These are phyloP conservation scores for Acanthurus lineatus DNA, from an alignment of 2,797 vertebrate species.

Conservation along the genomic window DNA sequence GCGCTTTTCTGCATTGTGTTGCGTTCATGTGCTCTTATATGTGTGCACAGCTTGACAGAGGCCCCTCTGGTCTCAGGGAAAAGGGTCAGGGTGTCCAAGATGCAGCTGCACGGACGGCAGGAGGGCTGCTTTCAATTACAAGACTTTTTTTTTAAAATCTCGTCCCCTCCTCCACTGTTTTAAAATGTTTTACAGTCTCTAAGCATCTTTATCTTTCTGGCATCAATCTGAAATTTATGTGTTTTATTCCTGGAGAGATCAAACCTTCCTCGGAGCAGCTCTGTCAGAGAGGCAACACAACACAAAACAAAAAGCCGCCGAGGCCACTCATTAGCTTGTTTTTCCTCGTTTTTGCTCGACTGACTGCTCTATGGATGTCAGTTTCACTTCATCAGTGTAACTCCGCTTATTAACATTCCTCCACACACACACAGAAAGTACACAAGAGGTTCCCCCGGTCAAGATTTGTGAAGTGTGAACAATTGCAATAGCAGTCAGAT, in stretches of 20 bases:
- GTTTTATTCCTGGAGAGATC: neutral
- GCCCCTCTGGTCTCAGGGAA: conserved; percentile 17
- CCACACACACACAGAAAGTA: conserved; percentile 10
- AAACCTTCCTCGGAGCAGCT: neutral
- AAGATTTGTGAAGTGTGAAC: conserved; percentile 5
- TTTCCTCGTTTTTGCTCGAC: conserved; percentile 46
- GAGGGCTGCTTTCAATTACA: conserved; percentile 44
- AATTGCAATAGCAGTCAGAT: neutral
- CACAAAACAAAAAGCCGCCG: conserved; percentile 2
- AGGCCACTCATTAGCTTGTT: conserved; percentile 25
- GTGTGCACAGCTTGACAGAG: conserved; percentile 54
- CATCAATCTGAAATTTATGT: too few species aligned
- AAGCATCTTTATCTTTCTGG: neutral
- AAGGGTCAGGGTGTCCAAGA: conserved; percentile 47
- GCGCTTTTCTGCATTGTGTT: conserved; percentile 6
- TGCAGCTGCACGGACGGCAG: conserved; percentile 68
- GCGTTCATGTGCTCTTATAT: conserved; percentile 5
- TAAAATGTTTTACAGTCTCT: neutral
- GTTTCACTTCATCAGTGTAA: conserved; percentile 54
- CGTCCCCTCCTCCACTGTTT: too few species aligned
- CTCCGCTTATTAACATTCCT: conserved; percentile 74
- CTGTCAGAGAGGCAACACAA: conserved; percentile 5
- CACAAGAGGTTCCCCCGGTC: conserved; percentile 5
- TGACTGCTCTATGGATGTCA: conserved; percentile 45
- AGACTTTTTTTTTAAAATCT: neutral